Base-by-base conservation (phyloP, 92 coral and sea anemone genomes). In the Bergia sp. region DNA sequence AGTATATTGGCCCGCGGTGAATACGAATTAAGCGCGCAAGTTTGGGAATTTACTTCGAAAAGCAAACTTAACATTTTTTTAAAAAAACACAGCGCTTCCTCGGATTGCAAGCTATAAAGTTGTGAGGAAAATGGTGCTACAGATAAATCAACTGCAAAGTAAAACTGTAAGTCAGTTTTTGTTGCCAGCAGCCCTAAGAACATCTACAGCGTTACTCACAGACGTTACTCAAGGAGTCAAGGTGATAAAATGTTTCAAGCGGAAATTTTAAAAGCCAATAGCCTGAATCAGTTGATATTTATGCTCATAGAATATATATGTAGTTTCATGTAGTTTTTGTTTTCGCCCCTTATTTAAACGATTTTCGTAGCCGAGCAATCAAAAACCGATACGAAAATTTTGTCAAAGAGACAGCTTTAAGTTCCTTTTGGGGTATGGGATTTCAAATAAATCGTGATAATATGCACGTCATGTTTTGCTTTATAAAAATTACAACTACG, bases 401-500 rank as follows among this genome's bases (percentile, higher is more conserved):
- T 40, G 21, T 41, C 1, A 4, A 8, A 13, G 79, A 10, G 77
- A 5, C 3, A 20, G 4, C 3, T 3, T 83, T 23, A 72, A 21
- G 43, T 43, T 29, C 7, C 37, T 53, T 71, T 84, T 43, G 66
- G 71, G 87, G 67, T 84, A 23, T 29, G 37, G 57, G 5, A 0
- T 5, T 6, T 71, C 36, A 45, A 71, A 38, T 38, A 81, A 61
- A 40, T 13, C 5, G 1, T 20, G 15, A 55, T 58, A 81, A 71
- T 29, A 29, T 84, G 44, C 79, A n/a, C 53, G 72, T 43, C 79
- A 45, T 79, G 79, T 71, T 72, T 53, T 37, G 87, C 8, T 84
- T 71, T 23, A 44, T n/a, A 76, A 41, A 53, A 39, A 76, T 39
- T 40, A 38, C 5, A 72, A 66, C 41, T 37, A 44, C 78, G 65